These are phyloP conservation scores for Pluvianellus socialis DNA, from an alignment of 2,113 vertebrate genomes.

Conservation along the genomic window DNA sequence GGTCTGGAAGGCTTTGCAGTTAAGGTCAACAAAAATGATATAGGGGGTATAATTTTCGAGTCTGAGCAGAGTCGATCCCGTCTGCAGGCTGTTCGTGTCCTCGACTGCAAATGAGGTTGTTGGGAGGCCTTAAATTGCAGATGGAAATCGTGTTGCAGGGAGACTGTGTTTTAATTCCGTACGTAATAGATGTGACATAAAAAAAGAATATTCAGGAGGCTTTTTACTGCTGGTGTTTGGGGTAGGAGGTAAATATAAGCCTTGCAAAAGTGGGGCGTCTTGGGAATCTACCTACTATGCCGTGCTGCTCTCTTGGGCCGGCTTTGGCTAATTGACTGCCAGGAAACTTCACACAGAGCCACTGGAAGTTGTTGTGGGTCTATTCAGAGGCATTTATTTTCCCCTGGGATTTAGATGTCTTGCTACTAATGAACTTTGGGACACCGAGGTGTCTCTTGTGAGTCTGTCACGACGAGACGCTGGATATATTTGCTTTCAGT, in stretches of 20 bases:
- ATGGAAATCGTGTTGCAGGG: not conserved
- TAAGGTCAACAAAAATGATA: not conserved
- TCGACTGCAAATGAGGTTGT: not conserved
- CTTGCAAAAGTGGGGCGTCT: not conserved
- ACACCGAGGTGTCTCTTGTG: not conserved
- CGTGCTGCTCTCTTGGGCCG: not conserved
- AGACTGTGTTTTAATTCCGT: fast-evolving
- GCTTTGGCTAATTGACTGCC: not conserved
- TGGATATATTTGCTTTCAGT: not conserved
- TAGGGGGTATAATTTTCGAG: not conserved
- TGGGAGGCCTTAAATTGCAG: not conserved
- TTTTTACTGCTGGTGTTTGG: not conserved
- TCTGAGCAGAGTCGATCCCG: not conserved
- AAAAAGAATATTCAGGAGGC: not conserved
- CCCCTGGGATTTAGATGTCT: not conserved
- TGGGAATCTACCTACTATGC: not conserved
- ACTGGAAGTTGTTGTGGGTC: not conserved
- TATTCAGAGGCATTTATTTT: not conserved
- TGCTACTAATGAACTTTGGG: not conserved
- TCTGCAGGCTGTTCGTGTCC: not conserved
- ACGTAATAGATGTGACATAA: not conserved
- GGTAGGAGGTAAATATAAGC: not conserved
- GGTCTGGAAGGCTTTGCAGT: not conserved
- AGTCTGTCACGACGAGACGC: not conserved
- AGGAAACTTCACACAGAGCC: not conserved